Evolutionary conservation across 2,888 invertebrate species (phyloP).

Genomic region (Agrotis puta): DNA sequence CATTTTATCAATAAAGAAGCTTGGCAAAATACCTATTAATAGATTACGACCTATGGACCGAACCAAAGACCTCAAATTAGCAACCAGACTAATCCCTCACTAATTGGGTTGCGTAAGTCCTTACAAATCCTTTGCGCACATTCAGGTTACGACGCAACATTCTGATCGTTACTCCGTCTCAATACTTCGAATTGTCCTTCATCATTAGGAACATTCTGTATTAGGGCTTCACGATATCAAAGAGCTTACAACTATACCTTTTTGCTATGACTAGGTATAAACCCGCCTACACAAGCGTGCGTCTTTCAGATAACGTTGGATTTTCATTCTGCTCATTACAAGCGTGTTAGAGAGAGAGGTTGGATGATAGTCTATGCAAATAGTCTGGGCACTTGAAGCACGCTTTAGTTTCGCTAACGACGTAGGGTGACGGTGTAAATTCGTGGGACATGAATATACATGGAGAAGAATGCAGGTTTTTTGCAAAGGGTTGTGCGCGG

Average conservation of each 20-base stretch:
- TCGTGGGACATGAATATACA: slow-evolving; percentile 50
- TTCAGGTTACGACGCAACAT: slow-evolving; percentile 4
- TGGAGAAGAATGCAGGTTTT: slow-evolving; percentile 36
- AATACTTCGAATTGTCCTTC: slow-evolving; percentile 16
- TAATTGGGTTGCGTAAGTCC: slow-evolving; percentile 34
- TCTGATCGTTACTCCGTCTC: slow-evolving; percentile 16
- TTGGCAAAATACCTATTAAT: slow-evolving; percentile 10
- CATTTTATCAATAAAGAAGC: not conserved
- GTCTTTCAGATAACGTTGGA: slow-evolving; percentile 62
- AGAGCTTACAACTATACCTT: slow-evolving; percentile 13
- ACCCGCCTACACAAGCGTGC: slow-evolving; percentile 50
- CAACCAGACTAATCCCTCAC: slow-evolving; percentile 36
- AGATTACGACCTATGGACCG: not conserved
- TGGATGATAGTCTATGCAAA: slow-evolving; percentile 70
- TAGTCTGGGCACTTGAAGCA: slow-evolving; percentile 72
- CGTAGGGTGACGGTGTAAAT: slow-evolving; percentile 72
- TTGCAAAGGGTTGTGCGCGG: slow-evolving; percentile 30
- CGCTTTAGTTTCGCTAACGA: slow-evolving; percentile 77
- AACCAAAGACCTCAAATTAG: slow-evolving; percentile 28
- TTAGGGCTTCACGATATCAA: slow-evolving; percentile 24
- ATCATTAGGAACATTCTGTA: slow-evolving; percentile 14
- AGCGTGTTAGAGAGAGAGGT: slow-evolving; percentile 36
- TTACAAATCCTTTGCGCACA: slow-evolving; percentile 21
- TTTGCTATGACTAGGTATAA: slow-evolving; percentile 27
- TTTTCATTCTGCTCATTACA: slow-evolving; percentile 45